Conservation (phyloP, 2,797 vertebrate species). For the Betta splendens region DNA sequence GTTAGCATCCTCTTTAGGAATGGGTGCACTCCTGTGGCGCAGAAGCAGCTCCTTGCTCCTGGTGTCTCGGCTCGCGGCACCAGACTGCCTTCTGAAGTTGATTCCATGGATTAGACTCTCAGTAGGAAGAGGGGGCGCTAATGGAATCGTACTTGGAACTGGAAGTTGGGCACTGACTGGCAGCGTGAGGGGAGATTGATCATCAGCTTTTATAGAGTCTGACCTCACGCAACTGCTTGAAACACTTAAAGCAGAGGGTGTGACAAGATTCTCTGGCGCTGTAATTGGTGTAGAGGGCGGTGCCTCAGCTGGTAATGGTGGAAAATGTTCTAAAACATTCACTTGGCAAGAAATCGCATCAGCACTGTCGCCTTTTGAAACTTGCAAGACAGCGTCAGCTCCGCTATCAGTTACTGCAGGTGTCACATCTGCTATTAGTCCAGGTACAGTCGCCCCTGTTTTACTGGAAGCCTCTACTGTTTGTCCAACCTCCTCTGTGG, state of each 20-base stretch:
- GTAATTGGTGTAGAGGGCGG: conserved; percentile 22
- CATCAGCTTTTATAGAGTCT: conserved; percentile 51
- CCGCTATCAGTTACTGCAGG: conserved; percentile 1
- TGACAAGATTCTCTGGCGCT: conserved; percentile 32
- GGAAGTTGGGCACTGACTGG: conserved; percentile 22
- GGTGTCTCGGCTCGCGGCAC: conserved; percentile 63
- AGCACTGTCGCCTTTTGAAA: conserved; percentile 17
- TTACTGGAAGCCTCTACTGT: conserved; percentile 19
- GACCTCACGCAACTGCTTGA: conserved; percentile 15
- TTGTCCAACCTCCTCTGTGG: conserved; percentile 6
- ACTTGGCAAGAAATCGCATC: conserved; percentile 24
- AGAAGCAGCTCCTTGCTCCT: conserved; percentile 80
- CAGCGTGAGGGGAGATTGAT: conserved; percentile 26
- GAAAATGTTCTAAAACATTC: conserved; percentile 25
- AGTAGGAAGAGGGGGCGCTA: conserved; percentile 46
- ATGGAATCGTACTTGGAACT: conserved; percentile 27
- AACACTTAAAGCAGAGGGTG: conserved; percentile 11
- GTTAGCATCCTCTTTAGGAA: conserved; percentile 88
- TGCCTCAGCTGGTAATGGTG: conserved; percentile 23
- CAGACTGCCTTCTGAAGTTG: conserved; percentile 76
- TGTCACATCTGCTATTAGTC: conserved; percentile 23
- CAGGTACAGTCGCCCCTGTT: conserved; percentile 1
- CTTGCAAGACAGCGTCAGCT: not conserved
- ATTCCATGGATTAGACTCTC: conserved; percentile 69
- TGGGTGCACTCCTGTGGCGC: conserved; percentile 80